Percentiles rank a stretch among this genome's conserved stretches.
Evolutionary conservation across 2,797 vertebrate species (phyloP).

Genomic region (Halcyon leucocephala): DNA sequence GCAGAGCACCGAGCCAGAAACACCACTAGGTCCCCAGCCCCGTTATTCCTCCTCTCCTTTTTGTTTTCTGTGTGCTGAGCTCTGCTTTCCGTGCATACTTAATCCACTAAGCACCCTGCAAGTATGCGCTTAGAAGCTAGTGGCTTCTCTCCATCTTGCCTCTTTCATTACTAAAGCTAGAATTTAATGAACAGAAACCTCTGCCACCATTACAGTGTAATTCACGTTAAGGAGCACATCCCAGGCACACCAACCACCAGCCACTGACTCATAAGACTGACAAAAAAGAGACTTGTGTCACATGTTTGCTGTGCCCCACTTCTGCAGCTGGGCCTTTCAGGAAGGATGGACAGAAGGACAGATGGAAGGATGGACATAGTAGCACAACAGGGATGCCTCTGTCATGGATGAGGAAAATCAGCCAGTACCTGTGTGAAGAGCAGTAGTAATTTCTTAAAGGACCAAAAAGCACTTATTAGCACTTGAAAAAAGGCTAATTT

Average conservation of each 20-base stretch:
- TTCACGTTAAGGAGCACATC: too few relatives aligned
- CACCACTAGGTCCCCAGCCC: too few relatives aligned
- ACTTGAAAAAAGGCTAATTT: not conserved
- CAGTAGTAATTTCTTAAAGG: not conserved
- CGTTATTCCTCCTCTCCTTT: not conserved
- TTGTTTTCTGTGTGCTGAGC: not conserved
- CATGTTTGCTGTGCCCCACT: not conserved
- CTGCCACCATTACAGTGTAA: not conserved
- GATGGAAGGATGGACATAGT: not conserved
- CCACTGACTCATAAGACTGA: not conserved
- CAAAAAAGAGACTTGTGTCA: not conserved
- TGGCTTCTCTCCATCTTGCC: not conserved
- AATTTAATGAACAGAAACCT: not conserved
- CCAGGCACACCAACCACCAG: not conserved
- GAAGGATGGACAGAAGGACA: too few relatives aligned
- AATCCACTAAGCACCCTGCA: not conserved
- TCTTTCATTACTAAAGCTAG: not conserved
- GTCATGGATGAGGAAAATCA: not conserved
- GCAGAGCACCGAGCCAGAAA: accelerated
- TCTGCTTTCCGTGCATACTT: not conserved
- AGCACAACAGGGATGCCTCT: not conserved
- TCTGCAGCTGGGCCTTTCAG: not conserved
- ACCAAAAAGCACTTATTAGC: not conserved
- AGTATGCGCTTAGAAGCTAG: not conserved
- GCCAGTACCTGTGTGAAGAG: not conserved